Evolutionary conservation across 1,140 invertebrate genomes (phyloP).

Genomic region (Platorchestia sp.): DNA sequence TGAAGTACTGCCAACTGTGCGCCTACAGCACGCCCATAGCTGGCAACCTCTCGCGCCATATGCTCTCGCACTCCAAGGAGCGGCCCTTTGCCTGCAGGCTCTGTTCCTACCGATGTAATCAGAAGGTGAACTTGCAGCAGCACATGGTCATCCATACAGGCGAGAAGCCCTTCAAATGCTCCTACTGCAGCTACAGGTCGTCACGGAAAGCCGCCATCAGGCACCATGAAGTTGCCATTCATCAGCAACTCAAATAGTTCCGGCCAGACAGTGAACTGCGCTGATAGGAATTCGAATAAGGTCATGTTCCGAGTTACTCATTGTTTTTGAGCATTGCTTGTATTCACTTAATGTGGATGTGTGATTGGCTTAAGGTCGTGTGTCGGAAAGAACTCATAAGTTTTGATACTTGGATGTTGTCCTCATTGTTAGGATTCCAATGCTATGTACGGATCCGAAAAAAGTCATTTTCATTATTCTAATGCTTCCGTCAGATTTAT

Average conservation of each 20-base stretch:
- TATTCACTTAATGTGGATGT: no score
- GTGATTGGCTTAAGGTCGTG: no score
- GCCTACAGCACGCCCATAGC: slow-evolving; percentile 45
- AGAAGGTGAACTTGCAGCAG: slow-evolving; percentile 35
- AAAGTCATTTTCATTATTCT: no score
- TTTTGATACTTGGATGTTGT: no score
- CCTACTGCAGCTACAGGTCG: slow-evolving; percentile 26
- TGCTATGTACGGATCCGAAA: no score
- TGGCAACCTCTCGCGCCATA: slow-evolving; percentile 91
- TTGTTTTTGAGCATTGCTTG: no score
- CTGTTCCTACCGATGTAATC: slow-evolving; percentile 55
- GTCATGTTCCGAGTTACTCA: no score
- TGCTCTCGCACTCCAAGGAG: slow-evolving; percentile 77
- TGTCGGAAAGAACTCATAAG: no score
- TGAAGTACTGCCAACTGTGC: slow-evolving; percentile 36
- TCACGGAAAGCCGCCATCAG: slow-evolving; percentile 11
- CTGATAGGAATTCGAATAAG: no score
- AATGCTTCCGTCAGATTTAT: no score
- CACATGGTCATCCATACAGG: slow-evolving; percentile 52
- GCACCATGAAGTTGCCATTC: slow-evolving; percentile 24
- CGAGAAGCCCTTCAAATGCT: slow-evolving; percentile 55
- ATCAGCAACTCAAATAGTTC: not conserved
- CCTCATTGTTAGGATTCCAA: no score
- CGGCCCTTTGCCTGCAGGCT: slow-evolving; percentile 69
- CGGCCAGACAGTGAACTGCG: no score